These are phyloP conservation scores for Lacerta viridis DNA, from an alignment of 2,797 vertebrate species.

Conservation along the genomic window DNA sequence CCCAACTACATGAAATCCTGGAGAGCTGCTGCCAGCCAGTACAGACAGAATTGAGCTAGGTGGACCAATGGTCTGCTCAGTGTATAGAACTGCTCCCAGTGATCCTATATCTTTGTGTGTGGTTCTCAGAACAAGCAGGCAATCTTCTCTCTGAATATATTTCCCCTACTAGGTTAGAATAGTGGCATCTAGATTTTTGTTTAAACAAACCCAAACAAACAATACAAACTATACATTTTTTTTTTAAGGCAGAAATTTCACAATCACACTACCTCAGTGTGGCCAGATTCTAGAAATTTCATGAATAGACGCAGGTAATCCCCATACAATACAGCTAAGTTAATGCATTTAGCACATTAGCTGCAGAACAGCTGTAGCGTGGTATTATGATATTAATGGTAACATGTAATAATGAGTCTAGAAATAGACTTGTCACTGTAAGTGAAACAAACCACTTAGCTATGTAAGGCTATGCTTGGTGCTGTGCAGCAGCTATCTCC, in stretches of 20 bases:
- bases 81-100: too few relatives aligned
- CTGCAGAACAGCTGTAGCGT: not conserved
- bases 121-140: not conserved
- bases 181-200: not conserved
- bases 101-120: not conserved
- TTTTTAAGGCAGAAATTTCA: not conserved
- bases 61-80: too few relatives aligned
- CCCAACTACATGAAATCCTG: too few relatives aligned
- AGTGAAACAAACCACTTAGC: conserved; percentile 51
- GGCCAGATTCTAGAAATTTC: not conserved
- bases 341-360: not conserved
- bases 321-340: not conserved
- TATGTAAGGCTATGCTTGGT: conserved; percentile 44
- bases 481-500: conserved; percentile 52
- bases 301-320: not conserved
- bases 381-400: not conserved
- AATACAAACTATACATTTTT: not conserved
- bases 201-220: not conserved
- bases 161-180: not conserved
- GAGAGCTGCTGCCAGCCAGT: too few relatives aligned
- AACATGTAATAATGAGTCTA: conserved; percentile 34
- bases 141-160: not conserved
- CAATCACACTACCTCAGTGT: not conserved
- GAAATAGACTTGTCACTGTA: conserved; percentile 35
- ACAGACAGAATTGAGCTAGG: too few relatives aligned